Conservation (phyloP, 2,113 vertebrate species). For the Rostratula benghalensis region DNA sequence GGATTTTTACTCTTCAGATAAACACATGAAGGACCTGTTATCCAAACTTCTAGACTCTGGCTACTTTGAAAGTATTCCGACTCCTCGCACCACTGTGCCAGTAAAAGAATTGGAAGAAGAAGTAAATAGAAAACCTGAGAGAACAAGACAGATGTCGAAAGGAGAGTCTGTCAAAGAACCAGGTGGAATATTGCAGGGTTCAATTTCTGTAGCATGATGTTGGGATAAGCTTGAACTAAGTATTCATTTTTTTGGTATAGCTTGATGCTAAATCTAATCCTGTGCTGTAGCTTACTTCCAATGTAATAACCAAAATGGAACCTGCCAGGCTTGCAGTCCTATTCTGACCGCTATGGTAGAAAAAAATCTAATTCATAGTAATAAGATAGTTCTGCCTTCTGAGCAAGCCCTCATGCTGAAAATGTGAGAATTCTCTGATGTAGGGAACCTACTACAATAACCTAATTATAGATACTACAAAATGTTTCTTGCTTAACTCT, state of each 20-base stretch:
- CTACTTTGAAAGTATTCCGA: slow-evolving; percentile 87
- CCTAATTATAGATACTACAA: neutral
- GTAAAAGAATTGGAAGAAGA: slow-evolving; percentile 66
- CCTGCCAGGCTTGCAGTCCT: neutral
- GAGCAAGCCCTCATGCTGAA: neutral
- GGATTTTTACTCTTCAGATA: slow-evolving; percentile 76
- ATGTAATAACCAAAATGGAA: neutral
- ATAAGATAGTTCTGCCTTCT: neutral
- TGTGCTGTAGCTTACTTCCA: neutral
- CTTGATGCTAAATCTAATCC: neutral
- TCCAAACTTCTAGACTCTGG: slow-evolving; percentile 83
- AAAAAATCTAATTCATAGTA: neutral
- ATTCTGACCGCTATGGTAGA: neutral
- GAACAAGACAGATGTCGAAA: slow-evolving; percentile 61
- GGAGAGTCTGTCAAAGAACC: slow-evolving; percentile 67
- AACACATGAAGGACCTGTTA: slow-evolving; percentile 87
- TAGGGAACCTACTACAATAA: neutral
- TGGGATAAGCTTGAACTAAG: neutral
- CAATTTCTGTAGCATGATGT: neutral
- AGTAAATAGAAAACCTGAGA: slow-evolving; percentile 65
- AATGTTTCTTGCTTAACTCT: neutral
- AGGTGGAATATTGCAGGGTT: slow-evolving; percentile 64
- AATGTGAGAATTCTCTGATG: neutral
- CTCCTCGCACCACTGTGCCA: slow-evolving; percentile 70
- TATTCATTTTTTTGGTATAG: neutral